Percentiles rank a stretch among this genome's conserved stretches.
Evolutionary conservation across 1,140 invertebrate genomes (phyloP).

Genomic region (Argopecten irradians): DNA sequence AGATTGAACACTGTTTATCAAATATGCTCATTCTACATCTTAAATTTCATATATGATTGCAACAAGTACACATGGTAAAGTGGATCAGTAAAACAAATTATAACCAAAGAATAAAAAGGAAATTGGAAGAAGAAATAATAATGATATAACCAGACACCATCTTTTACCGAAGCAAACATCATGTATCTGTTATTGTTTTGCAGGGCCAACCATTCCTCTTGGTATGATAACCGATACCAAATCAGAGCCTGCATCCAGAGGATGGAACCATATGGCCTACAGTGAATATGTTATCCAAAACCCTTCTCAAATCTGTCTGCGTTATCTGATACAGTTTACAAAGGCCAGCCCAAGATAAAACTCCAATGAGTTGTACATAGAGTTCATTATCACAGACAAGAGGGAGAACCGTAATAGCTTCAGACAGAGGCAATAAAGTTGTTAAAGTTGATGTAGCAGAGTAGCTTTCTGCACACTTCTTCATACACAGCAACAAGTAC

Average conservation of each 20-base stretch:
- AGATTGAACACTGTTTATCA: too few relatives aligned
- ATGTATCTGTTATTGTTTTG: too few relatives aligned
- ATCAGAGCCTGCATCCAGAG: constrained; percentile 47
- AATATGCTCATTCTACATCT: too few relatives aligned
- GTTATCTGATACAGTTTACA: constrained; percentile 75
- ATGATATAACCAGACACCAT: too few relatives aligned
- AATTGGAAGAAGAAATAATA: too few relatives aligned
- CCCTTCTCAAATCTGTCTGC: constrained; percentile 73
- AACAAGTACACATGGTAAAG: too few relatives aligned
- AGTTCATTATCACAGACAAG: background rate
- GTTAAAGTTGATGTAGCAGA: background rate
- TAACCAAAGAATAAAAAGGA: too few relatives aligned
- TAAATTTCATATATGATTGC: too few relatives aligned
- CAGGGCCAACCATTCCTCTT: constrained; percentile 71
- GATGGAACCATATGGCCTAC: constrained; percentile 55
- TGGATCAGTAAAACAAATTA: too few relatives aligned
- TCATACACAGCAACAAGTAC: background rate
- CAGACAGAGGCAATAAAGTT: too few relatives aligned
- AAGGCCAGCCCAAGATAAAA: constrained; percentile 27
- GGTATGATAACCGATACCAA: constrained; percentile 60
- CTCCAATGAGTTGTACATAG: background rate
- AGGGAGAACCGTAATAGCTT: too few relatives aligned
- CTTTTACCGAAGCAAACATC: too few relatives aligned
- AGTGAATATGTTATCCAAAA: constrained; percentile 78
- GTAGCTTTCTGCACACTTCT: background rate